Conservation (phyloP, 2,113 vertebrate species). For the Cathartes aura region DNA sequence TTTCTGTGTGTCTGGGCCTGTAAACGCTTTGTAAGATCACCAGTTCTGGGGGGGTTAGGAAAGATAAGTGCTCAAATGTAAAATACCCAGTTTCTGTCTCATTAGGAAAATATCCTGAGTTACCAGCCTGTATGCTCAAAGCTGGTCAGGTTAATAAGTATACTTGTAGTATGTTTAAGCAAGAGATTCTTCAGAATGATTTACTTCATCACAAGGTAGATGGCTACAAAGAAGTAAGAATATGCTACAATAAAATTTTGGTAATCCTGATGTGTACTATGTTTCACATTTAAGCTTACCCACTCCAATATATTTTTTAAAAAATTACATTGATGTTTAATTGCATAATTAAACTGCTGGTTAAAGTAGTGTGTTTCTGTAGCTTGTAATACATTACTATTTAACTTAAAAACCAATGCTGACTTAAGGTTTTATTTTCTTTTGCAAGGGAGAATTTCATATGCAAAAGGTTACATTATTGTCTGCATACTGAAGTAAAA, state of each 20-base stretch:
- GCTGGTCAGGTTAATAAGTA: background rate
- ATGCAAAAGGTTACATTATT: background rate
- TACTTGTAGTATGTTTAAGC: background rate
- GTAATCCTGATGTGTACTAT: background rate
- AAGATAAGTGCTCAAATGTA: background rate
- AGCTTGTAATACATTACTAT: background rate
- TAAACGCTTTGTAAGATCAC: background rate
- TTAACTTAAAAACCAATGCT: background rate
- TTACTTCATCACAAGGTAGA: background rate
- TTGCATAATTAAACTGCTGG: background rate
- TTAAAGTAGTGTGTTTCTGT: background rate
- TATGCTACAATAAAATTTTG: background rate
- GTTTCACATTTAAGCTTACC: background rate
- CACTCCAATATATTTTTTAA: fast-evolving
- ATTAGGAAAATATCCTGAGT: background rate
- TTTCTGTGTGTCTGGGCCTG: background rate
- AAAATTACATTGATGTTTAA: background rate
- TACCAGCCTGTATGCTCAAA: background rate
- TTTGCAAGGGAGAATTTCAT: background rate
- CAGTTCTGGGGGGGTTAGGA: fast-evolving
- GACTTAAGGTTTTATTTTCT: background rate
- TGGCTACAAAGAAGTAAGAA: background rate
- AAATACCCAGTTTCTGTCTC: background rate
- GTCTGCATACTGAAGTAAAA: background rate
- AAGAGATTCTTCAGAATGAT: background rate